These are phyloP conservation scores for Stenotaenia linearis DNA, from an alignment of 2,888 invertebrate species.

Conservation along the genomic window DNA sequence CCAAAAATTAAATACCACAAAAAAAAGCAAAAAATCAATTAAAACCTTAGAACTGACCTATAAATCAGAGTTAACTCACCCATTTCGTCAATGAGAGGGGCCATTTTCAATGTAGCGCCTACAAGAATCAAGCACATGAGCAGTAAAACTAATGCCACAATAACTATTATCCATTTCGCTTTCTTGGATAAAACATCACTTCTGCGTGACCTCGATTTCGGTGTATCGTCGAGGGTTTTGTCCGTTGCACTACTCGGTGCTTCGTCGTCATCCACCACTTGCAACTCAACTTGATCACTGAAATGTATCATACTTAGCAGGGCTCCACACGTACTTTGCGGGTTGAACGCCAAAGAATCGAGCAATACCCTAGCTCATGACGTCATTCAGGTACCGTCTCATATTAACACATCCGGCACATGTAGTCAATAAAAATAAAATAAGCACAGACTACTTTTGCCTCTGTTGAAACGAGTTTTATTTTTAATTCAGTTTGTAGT, in stretches of 20 bases:
- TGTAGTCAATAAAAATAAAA: slow-evolving; percentile 14
- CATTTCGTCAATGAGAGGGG: slow-evolving; percentile 91
- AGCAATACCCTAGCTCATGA: background rate
- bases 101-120: slow-evolving; percentile 86
- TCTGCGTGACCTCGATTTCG: background rate
- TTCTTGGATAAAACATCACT: slow-evolving; percentile 59
- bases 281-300: slow-evolving; percentile 14
- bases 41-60: background rate
- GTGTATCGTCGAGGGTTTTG: background rate
- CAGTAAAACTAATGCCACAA: slow-evolving; percentile 78
- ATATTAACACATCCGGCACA: background rate
- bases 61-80: slow-evolving; percentile 62
- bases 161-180: slow-evolving; percentile 84
- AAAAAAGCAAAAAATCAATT: background rate
- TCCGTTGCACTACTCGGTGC: background rate
- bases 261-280: background rate
- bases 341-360: background rate
- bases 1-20: background rate
- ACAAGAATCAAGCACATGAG: slow-evolving; percentile 84
- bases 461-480: background rate
- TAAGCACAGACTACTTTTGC: background rate
- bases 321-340: background rate
- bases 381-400: slow-evolving; percentile 1
- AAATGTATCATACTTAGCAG: background rate
- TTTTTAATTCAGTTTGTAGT: background rate